Evolutionary conservation across 2,797 vertebrate species (phyloP), one percentile per base, ranked within the genome.

Genomic region (Enteromius anoplus): DNA sequence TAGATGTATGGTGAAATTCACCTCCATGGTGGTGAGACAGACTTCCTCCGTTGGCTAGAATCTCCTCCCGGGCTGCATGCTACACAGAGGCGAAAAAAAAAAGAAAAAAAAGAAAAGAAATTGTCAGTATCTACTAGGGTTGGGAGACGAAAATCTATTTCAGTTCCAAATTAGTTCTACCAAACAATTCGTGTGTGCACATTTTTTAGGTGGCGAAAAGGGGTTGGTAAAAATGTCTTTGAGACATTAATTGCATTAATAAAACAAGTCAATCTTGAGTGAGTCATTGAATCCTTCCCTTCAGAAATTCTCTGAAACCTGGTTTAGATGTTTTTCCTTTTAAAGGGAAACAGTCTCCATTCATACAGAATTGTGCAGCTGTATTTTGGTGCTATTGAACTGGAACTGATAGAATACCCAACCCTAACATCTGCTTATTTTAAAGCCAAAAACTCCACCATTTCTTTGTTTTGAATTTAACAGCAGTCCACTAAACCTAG

Each of bases 11-110:
- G 29, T 81, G 69, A 72, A 62, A 75, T 81, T 64, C 97, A 99
- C 98, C 98, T 98, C 98, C 98, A 23, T 99, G 98, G 84, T 99
- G 98, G 94, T 99, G 98, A 78, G 98, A 99, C 89, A 99, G 93
- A 88, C 98, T 99, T 88, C 98, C 98, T 92, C 98, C 98, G 76
- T 99, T 99, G 89, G 97, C 97, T 87, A 99, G 96, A 89, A 99
- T 98, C 94, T 99, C 98, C 81, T 99, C 97, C 94, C 98, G 95
- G 89, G 98, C 98, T 90, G 96, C 96, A 90, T 94, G 95, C 98
- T 99, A 91, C 68, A 87, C 78, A 87, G 70, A 53, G 62, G 12
- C 62, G 51, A 81, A 60, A 23, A 53, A 65, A 78, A 42, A 45
- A 58, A 53, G 49, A 8, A 40, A 51, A 81, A 47, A 11, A 53